These are phyloP conservation scores for Brenthis daphne DNA, from an alignment of 2,888 invertebrate species.

Conservation along the genomic window DNA sequence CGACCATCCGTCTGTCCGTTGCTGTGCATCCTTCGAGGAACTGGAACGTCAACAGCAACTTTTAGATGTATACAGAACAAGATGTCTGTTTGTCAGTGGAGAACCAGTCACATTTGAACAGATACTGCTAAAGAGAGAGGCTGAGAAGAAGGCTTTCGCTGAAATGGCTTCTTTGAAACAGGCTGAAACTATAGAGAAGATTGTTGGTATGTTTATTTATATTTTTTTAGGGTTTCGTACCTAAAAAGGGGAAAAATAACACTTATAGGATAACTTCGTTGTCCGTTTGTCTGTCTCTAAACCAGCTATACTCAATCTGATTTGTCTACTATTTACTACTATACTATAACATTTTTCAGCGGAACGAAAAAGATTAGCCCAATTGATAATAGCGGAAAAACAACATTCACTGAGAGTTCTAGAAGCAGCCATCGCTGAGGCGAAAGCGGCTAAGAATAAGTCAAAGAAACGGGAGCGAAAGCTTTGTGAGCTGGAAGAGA, in stretches of 20 bases:
- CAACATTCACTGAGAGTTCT: constrained; percentile 72
- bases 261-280: not conserved
- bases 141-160: constrained; percentile 73
- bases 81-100: constrained; percentile 78
- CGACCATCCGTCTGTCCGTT: constrained; percentile 78
- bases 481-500: constrained; percentile 53
- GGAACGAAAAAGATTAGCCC: constrained; percentile 71
- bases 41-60: constrained; percentile 74
- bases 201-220: constrained; percentile 32
- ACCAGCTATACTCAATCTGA: not conserved
- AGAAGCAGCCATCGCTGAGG: constrained; percentile 75
- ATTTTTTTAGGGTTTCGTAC: too few species aligned
- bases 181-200: constrained; percentile 75
- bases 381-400: constrained; percentile 75
- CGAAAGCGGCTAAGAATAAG: constrained; percentile 64
- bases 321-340: not conserved
- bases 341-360: constrained; percentile 51
- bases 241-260: too few species aligned
- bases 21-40: constrained; percentile 77
- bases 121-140: constrained; percentile 72
- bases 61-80: constrained; percentile 75
- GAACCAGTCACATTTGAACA: constrained; percentile 75
- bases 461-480: constrained; percentile 59
- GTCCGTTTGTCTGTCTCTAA: not conserved
- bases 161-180: constrained; percentile 78